phyloP scores from a whole-genome alignment of 2,888 invertebrate species.

The Drepana falcataria region DNA sequence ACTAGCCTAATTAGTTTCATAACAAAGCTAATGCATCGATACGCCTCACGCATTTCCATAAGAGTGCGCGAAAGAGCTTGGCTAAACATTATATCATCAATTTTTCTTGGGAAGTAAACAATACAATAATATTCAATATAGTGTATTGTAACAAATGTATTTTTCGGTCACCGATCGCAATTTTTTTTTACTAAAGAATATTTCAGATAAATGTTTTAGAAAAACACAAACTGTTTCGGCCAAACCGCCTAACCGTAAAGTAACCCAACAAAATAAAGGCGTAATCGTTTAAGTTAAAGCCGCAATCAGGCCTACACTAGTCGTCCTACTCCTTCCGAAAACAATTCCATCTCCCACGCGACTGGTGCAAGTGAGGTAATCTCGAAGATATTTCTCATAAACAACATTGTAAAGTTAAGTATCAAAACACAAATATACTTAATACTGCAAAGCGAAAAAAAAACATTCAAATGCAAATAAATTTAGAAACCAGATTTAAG shows the following conservation, averaged over 20 bases:
- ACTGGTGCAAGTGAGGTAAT: conserved; percentile 17
- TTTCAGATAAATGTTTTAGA: too few relatives aligned
- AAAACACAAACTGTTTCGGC: background rate
- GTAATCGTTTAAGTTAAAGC: background rate
- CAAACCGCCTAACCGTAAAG: background rate
- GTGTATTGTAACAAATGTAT: too few relatives aligned
- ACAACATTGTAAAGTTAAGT: background rate
- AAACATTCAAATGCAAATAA: background rate
- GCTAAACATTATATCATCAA: too few relatives aligned
- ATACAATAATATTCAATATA: too few relatives aligned
- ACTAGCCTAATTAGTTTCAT: too few relatives aligned
- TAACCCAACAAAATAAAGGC: background rate
- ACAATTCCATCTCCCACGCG: conserved; percentile 23
- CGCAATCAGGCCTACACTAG: background rate
- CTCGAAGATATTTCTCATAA: conserved; percentile 2
- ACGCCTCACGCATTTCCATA: too few relatives aligned
- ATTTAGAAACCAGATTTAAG: background rate
- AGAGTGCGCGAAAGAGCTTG: too few relatives aligned
- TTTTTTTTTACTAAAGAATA: too few relatives aligned
- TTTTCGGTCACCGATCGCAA: too few relatives aligned
- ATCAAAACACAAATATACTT: conserved; percentile 1
- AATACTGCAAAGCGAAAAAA: background rate
- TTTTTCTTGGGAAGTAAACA: too few relatives aligned
- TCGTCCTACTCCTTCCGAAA: background rate
- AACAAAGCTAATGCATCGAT: too few relatives aligned